Evolutionary conservation across 2,113 vertebrate genomes (phyloP).

Genomic region (Anoura caudifer): DNA sequence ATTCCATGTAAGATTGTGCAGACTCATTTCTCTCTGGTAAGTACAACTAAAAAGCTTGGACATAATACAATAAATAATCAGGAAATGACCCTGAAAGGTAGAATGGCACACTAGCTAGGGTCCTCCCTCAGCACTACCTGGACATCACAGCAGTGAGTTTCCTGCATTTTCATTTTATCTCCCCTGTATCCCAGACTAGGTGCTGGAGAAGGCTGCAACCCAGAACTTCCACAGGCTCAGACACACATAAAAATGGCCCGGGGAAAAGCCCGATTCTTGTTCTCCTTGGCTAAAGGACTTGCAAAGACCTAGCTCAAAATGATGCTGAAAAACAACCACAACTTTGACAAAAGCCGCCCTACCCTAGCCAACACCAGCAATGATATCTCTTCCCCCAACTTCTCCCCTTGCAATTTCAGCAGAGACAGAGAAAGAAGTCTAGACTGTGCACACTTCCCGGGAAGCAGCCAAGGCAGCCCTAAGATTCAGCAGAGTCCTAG

Average conservation of each 20-base stretch:
- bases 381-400: neutral
- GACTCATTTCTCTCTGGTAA: neutral
- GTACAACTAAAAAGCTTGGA: neutral
- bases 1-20: neutral
- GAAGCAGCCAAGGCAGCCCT: neutral
- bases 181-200: neutral
- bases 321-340: neutral
- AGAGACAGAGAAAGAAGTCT: neutral
- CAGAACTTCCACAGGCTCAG: neutral
- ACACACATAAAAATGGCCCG: neutral
- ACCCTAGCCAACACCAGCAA: neutral
- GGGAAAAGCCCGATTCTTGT: neutral
- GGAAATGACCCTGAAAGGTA: neutral
- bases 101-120: neutral
- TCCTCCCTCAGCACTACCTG: neutral
- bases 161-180: neutral
- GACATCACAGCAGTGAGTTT: neutral
- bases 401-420: neutral
- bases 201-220: neutral
- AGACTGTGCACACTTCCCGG: neutral
- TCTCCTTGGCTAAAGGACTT: neutral
- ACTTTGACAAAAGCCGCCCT: neutral
- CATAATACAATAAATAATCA: neutral
- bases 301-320: neutral
- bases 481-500: neutral